Evolutionary conservation across 2,797 vertebrate genomes (phyloP), one percentile per base, ranked within the genome.

Genomic region (Psittacula derbiana): DNA sequence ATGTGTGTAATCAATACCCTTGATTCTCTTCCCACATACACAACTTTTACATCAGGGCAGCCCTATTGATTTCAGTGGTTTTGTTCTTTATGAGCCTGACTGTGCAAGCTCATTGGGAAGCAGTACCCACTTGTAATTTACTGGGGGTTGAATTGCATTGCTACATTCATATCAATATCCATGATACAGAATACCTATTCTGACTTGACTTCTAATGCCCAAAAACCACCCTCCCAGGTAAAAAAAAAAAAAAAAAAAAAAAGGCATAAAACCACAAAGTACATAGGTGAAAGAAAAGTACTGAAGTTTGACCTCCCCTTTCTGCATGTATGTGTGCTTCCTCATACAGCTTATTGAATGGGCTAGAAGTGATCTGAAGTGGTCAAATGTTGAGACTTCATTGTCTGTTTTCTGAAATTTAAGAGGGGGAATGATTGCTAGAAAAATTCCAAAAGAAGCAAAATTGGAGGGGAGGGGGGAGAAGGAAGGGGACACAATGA

Each of bases 61-160:
- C 57, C 57, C 44, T 83, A 79, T 87, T 80, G 91, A 95, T 95
- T 93, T 82, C 11, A 8, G 16, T 43, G 75, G 25, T 47, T 94
- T 86, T 95, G 40, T 72, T 93, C 70, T 69, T 84, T 55, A 53
- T 66, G 47, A 80, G 69, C 55, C 17, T 92, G 91, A 94, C 62
- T 16, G 3, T 44, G 80, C 88, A 95, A 91, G 65, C 81, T 65
- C 52, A 41, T 58, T 47, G 40, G 40, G 46, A 58, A 74, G 61
- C 57, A 43, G 75, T 72, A 86, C 0, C 41, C 16, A 12, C 49
- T 93, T 86, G 19, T 21, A 53, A 86, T 79, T 78, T 64, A 31
- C 50, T 88, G 75, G 55, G 47, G 60, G 20, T 81, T 60, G 31
- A 73, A 96, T 88, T 90, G 53, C 36, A 3, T 89, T 84, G 69